phyloP scores from a whole-genome alignment of 2,888 invertebrate genomes.

The Drosophila flavopinicola region DNA sequence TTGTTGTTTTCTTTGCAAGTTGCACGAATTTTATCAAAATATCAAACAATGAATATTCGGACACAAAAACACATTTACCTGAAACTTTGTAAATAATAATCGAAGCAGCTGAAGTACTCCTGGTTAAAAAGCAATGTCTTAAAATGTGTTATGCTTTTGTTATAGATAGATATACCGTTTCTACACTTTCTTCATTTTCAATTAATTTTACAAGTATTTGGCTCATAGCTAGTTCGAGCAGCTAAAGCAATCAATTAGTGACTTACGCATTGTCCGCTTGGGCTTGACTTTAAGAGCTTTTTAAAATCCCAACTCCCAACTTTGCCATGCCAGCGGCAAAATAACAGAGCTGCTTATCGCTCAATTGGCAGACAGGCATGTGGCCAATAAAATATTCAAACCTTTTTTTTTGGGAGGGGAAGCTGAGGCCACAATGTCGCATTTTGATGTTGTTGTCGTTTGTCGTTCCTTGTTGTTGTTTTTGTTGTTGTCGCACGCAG shows the following conservation, averaged over 20 bases:
- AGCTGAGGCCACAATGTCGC: slow-evolving; percentile 1
- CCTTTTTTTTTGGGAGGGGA: slow-evolving; percentile 40
- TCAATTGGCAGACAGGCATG: slow-evolving; percentile 59
- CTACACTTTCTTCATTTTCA: too few relatives aligned
- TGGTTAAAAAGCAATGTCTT: too few relatives aligned
- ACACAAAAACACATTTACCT: too few relatives aligned
- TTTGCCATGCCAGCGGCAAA: neutral
- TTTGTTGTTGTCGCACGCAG: slow-evolving; percentile 8
- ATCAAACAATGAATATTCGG: too few relatives aligned
- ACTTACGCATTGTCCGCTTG: slow-evolving; percentile 40
- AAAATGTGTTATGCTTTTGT: too few relatives aligned
- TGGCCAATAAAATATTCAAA: slow-evolving; percentile 70
- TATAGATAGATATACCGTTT: too few relatives aligned
- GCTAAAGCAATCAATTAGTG: slow-evolving; percentile 30
- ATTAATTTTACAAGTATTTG: neutral
- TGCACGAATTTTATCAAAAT: too few relatives aligned
- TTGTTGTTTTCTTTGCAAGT: too few relatives aligned
- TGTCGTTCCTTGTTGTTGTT: slow-evolving; percentile 7
- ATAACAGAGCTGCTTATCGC: slow-evolving; percentile 51
- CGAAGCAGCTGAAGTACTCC: too few relatives aligned
- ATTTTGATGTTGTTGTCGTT: neutral
- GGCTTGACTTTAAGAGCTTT: slow-evolving; percentile 25
- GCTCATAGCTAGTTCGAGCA: neutral
- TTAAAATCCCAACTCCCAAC: neutral
- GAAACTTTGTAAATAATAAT: too few relatives aligned